Percentiles rank a stretch among this genome's conserved stretches.
These are phyloP conservation scores for Perognathus longimembris DNA, from an alignment of 2,113 vertebrate species.

Conservation along the genomic window DNA sequence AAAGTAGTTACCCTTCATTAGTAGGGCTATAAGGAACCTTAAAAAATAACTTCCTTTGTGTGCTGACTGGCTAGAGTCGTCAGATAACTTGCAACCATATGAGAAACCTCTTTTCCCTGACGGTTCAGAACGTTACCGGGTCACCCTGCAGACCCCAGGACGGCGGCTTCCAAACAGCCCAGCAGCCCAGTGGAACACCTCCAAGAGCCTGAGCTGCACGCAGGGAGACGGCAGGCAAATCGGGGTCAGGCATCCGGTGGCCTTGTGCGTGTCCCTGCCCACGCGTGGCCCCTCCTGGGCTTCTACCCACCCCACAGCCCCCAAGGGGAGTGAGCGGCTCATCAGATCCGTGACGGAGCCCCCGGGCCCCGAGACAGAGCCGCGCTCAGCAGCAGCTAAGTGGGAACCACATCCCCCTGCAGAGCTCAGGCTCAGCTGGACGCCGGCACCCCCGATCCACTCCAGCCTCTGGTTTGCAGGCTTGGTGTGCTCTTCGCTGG, in stretches of 20 bases:
- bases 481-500: too few relatives aligned
- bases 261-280: background rate
- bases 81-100: background rate
- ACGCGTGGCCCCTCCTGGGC: background rate
- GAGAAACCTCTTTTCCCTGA: background rate
- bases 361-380: too few relatives aligned
- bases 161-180: constrained; percentile 40
- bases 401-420: too few relatives aligned
- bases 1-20: background rate
- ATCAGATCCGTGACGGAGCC: too few relatives aligned
- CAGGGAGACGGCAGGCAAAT: background rate
- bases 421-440: too few relatives aligned
- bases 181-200: background rate
- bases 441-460: too few relatives aligned
- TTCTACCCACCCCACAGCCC: background rate
- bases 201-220: background rate
- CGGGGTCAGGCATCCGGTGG: background rate
- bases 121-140: constrained; percentile 29
- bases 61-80: background rate
- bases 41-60: background rate
- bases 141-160: constrained; percentile 7
- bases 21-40: background rate
- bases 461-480: too few relatives aligned
- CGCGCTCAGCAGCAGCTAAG: too few relatives aligned
- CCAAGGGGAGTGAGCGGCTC: too few relatives aligned